Conservation (phyloP, 2,797 vertebrate genomes). For the Scomberomorus guttatus region DNA sequence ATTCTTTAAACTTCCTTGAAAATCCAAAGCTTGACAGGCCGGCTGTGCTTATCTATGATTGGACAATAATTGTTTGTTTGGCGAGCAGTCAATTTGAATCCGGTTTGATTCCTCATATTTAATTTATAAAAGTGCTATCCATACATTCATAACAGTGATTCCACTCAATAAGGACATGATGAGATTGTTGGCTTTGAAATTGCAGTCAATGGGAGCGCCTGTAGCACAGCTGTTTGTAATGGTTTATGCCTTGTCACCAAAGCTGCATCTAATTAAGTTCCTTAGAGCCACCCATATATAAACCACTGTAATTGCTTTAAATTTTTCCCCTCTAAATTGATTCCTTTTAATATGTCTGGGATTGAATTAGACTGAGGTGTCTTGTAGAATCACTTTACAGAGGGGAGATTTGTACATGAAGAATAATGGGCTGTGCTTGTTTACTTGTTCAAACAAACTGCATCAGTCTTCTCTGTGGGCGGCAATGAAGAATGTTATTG, state of each 20-base stretch:
- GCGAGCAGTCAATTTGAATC: background rate
- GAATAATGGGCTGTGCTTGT: constrained; percentile 17
- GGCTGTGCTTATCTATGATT: background rate
- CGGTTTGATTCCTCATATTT: constrained; percentile 16
- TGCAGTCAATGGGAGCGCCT: constrained; percentile 9
- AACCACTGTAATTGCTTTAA: constrained; percentile 55
- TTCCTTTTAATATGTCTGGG: constrained; percentile 56
- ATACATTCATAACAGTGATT: constrained; percentile 22
- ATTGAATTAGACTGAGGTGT: constrained; percentile 59
- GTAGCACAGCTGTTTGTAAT: constrained; percentile 13
- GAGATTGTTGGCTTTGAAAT: constrained; percentile 46
- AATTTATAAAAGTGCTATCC: constrained; percentile 12
- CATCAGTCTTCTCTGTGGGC: background rate
- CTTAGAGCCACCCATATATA: constrained; percentile 42
- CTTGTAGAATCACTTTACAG: constrained; percentile 47
- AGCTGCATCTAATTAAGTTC: constrained; percentile 58
- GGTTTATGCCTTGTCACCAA: constrained; percentile 47
- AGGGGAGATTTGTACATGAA: constrained; percentile 28
- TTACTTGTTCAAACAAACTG: constrained; percentile 16
- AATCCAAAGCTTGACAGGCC: background rate
- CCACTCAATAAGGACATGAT: constrained; percentile 33
- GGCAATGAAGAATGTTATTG: background rate
- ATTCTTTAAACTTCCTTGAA: background rate
- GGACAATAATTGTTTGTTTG: background rate
- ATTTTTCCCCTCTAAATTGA: constrained; percentile 50